These are phyloP conservation scores for Empidonax traillii DNA, from an alignment of 2,113 vertebrate genomes.

Conservation along the genomic window DNA sequence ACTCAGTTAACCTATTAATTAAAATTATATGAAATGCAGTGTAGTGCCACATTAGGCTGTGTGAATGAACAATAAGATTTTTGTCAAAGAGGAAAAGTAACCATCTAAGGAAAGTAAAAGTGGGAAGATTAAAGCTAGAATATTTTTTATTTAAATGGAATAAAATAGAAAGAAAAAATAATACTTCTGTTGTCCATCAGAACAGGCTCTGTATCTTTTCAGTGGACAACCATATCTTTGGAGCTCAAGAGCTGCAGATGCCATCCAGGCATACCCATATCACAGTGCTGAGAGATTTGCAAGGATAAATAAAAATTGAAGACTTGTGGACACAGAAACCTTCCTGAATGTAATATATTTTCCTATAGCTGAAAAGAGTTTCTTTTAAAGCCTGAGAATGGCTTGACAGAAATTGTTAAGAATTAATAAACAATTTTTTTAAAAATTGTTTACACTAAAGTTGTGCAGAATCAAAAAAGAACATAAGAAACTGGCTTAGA, in stretches of 20 bases:
- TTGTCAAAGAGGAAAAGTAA: not conserved
- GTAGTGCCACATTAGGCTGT: not conserved
- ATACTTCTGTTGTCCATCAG: not conserved
- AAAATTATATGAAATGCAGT: not conserved
- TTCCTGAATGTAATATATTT: not conserved
- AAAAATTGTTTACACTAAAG: not conserved
- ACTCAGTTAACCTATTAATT: slow-evolving; percentile 16
- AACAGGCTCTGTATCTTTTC: not conserved
- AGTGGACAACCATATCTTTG: not conserved
- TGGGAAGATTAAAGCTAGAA: not conserved
- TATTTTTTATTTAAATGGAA: not conserved
- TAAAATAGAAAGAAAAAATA: not conserved
- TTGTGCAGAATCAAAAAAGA: not conserved
- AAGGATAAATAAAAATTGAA: not conserved
- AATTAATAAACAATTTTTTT: not conserved
- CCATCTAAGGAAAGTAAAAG: not conserved
- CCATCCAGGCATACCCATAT: not conserved
- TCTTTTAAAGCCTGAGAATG: not conserved
- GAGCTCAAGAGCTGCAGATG: not conserved
- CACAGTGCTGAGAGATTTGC: not conserved
- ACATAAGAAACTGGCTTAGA: not conserved
- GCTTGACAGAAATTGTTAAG: not conserved
- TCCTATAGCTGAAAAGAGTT: not conserved
- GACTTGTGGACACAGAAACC: not conserved
- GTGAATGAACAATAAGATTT: not conserved